Evolutionary conservation across 1,140 invertebrate species (phyloP).

Genomic region (Temnothorax curvispinosus): DNA sequence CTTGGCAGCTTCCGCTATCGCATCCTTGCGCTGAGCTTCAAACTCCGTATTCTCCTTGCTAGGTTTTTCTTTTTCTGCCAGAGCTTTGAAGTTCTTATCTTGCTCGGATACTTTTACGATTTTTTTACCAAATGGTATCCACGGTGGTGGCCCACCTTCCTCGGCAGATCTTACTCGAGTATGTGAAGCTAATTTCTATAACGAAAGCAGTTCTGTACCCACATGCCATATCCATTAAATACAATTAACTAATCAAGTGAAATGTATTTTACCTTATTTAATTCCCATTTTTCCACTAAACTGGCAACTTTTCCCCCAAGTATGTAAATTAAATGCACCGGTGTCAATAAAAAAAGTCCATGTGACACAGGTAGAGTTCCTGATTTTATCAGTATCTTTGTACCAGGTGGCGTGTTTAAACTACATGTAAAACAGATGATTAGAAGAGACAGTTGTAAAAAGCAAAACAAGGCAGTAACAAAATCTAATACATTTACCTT

Average conservation of each 20-base stretch:
- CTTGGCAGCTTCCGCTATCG: constrained; percentile 93
- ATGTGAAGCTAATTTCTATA: constrained; percentile 90
- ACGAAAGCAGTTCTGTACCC: not conserved
- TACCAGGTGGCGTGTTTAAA: constrained; percentile 84
- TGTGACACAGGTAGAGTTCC: constrained; percentile 86
- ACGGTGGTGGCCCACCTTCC: constrained; percentile 93
- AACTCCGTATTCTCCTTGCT: constrained; percentile 92
- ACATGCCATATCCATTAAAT: not conserved
- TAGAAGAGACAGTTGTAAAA: not conserved
- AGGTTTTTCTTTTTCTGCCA: constrained; percentile 87
- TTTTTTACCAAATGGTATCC: constrained; percentile 96
- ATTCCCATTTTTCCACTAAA: constrained; percentile 95
- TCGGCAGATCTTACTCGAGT: constrained; percentile 87
- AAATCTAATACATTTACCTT: constrained; percentile 82
- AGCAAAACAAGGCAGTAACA: not conserved
- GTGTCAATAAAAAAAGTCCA: constrained; percentile 90
- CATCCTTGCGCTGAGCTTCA: constrained; percentile 93
- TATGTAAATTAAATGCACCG: constrained; percentile 88
- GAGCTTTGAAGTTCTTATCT: constrained; percentile 90
- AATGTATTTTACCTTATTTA: constrained; percentile 88
- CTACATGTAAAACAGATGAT: constrained; percentile 67
- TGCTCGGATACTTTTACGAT: constrained; percentile 87
- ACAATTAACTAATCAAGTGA: constrained; percentile 8
- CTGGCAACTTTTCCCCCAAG: constrained; percentile 93
- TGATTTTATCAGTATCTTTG: constrained; percentile 83